Evolutionary conservation across 2,888 invertebrate genomes (phyloP).

Genomic region (Perdita meconis): DNA sequence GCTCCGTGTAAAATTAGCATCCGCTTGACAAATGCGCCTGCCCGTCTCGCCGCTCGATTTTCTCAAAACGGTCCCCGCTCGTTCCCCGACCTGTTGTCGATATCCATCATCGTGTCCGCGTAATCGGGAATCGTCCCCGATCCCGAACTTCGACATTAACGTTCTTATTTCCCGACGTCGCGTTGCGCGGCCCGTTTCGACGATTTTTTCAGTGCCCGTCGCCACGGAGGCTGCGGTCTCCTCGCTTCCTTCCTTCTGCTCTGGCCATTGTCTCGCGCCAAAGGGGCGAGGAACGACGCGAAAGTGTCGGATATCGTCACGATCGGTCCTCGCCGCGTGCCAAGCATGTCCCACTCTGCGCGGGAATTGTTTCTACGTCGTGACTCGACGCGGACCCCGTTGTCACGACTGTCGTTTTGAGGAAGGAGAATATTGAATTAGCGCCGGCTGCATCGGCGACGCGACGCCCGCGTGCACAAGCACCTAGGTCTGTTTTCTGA

Average conservation of each 20-base stretch:
- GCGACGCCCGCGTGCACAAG: constrained; percentile 29
- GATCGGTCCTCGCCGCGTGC: constrained; percentile 61
- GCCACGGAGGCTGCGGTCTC: background rate
- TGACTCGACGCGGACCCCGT: constrained; percentile 75
- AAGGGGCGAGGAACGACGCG: constrained; percentile 54
- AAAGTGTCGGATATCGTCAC: constrained; percentile 67
- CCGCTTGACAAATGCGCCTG: constrained; percentile 39
- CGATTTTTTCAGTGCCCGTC: background rate
- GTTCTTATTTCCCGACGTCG: background rate
- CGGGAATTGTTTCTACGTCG: constrained; percentile 78
- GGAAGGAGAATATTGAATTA: constrained; percentile 78
- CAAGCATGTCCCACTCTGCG: constrained; percentile 42
- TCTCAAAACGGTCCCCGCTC: constrained; percentile 19
- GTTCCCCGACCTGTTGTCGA: constrained; percentile 19
- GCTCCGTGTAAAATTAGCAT: constrained; percentile 37
- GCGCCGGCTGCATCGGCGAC: constrained; percentile 59
- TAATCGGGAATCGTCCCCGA: constrained; percentile 20
- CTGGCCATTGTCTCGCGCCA: constrained; percentile 32
- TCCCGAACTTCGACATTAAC: background rate
- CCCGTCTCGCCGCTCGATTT: background rate
- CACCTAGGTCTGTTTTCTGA: constrained; percentile 35
- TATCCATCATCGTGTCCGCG: constrained; percentile 38
- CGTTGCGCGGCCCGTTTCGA: background rate
- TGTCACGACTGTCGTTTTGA: constrained; percentile 76
- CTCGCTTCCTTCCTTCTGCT: constrained; percentile 8